phyloP scores from a whole-genome alignment of 2,888 invertebrate species.

The Polyommatus iphigenia region DNA sequence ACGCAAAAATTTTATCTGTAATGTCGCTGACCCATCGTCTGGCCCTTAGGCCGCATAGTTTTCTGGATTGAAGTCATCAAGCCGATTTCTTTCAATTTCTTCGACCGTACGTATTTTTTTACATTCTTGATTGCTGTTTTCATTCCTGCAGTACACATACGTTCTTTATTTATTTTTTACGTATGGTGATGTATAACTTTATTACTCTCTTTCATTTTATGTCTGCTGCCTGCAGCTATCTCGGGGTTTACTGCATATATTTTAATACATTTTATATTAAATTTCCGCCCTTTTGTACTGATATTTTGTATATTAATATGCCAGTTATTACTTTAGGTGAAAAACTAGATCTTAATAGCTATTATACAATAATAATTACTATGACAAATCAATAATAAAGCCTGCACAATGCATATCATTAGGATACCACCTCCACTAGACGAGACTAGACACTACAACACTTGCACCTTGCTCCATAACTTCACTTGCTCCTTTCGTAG shows the following conservation, averaged over 20 bases:
- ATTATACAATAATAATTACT: neutral
- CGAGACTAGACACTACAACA: too few relatives aligned
- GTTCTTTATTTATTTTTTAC: neutral
- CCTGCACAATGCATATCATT: too few relatives aligned
- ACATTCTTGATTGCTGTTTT: neutral
- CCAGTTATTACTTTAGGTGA: neutral
- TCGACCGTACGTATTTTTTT: neutral
- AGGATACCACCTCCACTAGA: too few relatives aligned
- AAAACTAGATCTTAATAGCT: neutral
- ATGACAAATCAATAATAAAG: too few relatives aligned
- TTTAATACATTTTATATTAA: neutral
- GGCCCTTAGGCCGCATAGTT: too few relatives aligned
- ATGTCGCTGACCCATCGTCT: too few relatives aligned
- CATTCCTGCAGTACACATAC: neutral
- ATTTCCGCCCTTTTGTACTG: neutral
- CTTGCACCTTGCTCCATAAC: too few relatives aligned
- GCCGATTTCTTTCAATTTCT: neutral
- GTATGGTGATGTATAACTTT: neutral
- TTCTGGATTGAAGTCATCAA: neutral
- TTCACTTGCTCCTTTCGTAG: too few relatives aligned
- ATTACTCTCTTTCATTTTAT: constrained; percentile 17
- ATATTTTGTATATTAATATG: neutral
- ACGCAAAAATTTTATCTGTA: too few relatives aligned
- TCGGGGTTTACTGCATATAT: constrained; percentile 5
- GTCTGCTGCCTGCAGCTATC: neutral